Evolutionary conservation across 2,888 invertebrate species (phyloP).

Genomic region (Punctoribates punctum): DNA sequence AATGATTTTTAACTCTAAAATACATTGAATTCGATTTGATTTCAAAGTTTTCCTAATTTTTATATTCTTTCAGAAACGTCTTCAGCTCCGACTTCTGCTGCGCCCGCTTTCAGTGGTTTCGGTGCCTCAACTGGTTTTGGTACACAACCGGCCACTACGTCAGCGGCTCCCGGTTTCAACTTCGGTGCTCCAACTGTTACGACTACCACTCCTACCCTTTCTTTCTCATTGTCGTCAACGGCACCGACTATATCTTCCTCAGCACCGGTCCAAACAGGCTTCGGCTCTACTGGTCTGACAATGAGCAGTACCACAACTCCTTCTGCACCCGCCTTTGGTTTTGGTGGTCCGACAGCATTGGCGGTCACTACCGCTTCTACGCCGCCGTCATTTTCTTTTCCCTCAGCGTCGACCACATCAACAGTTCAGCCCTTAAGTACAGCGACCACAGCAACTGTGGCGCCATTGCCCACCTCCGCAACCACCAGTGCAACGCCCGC

Average conservation of each 20-base stretch:
- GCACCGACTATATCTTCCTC: not conserved
- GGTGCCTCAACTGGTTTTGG: conserved; percentile 19
- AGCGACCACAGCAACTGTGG: not conserved
- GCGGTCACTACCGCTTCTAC: too few species aligned
- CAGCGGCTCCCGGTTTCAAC: conserved; percentile 21
- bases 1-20: not conserved
- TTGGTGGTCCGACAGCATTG: not conserved
- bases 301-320: not conserved
- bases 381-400: too few species aligned
- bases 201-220: conserved; percentile 10
- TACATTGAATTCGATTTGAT: not conserved
- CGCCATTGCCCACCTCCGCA: not conserved
- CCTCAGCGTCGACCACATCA: not conserved
- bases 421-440: not conserved
- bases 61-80: not conserved
- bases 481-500: conserved; percentile 37
- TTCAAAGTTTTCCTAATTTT: not conserved
- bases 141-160: not conserved
- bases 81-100: not conserved
- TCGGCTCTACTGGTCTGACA: not conserved
- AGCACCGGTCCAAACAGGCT: not conserved
- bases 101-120: conserved; percentile 18
- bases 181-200: conserved; percentile 1
- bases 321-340: not conserved
- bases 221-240: not conserved